phyloP scores from a whole-genome alignment of 2,113 vertebrate species.

The Takifugu bimaculatus region DNA sequence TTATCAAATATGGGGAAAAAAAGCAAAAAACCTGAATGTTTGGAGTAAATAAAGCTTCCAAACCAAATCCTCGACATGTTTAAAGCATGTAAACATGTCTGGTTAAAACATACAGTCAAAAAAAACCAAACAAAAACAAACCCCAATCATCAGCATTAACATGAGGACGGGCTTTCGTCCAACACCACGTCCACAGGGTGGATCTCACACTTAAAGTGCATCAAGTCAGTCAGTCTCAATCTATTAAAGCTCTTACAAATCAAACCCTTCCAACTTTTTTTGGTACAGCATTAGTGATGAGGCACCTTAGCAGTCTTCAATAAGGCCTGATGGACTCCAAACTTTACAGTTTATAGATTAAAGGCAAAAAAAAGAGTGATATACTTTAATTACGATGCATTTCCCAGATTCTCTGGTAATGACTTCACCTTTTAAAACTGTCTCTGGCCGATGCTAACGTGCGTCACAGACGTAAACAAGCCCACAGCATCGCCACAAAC shows the following conservation, averaged over 20 bases:
- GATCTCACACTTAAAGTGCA: conserved; percentile 72
- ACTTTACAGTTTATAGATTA: neutral
- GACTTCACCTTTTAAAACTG: too few relatives aligned
- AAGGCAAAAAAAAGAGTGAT: neutral
- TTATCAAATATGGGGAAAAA: neutral
- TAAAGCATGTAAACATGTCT: neutral
- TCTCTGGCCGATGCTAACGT: conserved; percentile 23
- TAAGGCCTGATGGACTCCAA: conserved; percentile 8
- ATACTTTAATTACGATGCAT: too few relatives aligned
- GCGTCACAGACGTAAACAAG: conserved; percentile 9
- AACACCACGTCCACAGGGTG: conserved; percentile 21
- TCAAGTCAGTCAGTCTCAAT: conserved; percentile 50
- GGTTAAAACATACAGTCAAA: conserved; percentile 4
- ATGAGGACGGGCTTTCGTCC: conserved; percentile 7
- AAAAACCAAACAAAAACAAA: too few relatives aligned
- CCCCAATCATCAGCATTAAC: conserved; percentile 19
- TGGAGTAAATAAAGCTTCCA: neutral
- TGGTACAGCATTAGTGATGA: conserved; percentile 36
- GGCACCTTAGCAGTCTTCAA: conserved; percentile 32
- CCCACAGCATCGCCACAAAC: conserved; percentile 29
- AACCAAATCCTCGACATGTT: neutral
- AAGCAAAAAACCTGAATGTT: neutral
- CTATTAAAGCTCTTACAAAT: conserved; percentile 34
- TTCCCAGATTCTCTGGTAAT: too few relatives aligned
- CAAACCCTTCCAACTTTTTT: conserved; percentile 28